A percentile compares a stretch with the other conserved stretches of the same genome.
phyloP scores from a whole-genome alignment of 2,888 invertebrate genomes.

The Cordylochernes scorpioides region DNA sequence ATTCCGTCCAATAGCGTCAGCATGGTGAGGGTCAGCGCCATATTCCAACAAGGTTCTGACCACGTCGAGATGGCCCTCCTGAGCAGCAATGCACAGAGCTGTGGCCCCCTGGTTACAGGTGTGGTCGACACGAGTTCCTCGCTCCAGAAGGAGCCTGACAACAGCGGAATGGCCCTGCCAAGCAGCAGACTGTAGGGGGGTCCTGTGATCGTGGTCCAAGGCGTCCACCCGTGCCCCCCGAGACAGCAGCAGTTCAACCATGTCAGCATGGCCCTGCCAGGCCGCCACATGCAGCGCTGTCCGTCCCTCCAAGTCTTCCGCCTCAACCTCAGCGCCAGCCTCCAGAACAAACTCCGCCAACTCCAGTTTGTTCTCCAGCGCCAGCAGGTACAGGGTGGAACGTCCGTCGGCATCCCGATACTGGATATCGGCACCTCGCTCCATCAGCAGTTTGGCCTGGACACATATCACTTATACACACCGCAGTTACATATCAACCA shows the following conservation, averaged over 20 bases:
- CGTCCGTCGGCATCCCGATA: constrained; percentile 73
- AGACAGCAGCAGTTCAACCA: constrained; percentile 56
- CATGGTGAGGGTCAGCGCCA: constrained; percentile 24
- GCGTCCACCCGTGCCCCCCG: constrained; percentile 67
- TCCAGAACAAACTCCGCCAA: constrained; percentile 13
- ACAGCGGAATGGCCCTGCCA: constrained; percentile 78
- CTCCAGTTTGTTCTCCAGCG: constrained; percentile 25
- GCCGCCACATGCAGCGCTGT: constrained; percentile 67
- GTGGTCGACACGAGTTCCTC: constrained; percentile 57
- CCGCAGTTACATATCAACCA: no score
- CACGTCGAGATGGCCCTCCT: constrained; percentile 79
- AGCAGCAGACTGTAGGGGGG: constrained; percentile 74
- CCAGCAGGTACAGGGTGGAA: constrained; percentile 67
- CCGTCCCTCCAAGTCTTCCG: constrained; percentile 65
- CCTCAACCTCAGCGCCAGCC: constrained; percentile 43
- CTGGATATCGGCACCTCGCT: constrained; percentile 53
- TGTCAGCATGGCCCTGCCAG: constrained; percentile 80
- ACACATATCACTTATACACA: no score
- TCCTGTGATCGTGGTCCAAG: constrained; percentile 55
- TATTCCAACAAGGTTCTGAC: constrained; percentile 34
- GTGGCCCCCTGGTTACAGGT: constrained; percentile 61
- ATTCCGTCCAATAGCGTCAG: constrained; percentile 24
- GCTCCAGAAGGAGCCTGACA: constrained; percentile 42
- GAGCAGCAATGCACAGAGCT: constrained; percentile 71
- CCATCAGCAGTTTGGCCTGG: constrained; percentile 30